phyloP scores from a whole-genome alignment of 2,113 vertebrate genomes.

The Phrynosoma blainvillii region DNA sequence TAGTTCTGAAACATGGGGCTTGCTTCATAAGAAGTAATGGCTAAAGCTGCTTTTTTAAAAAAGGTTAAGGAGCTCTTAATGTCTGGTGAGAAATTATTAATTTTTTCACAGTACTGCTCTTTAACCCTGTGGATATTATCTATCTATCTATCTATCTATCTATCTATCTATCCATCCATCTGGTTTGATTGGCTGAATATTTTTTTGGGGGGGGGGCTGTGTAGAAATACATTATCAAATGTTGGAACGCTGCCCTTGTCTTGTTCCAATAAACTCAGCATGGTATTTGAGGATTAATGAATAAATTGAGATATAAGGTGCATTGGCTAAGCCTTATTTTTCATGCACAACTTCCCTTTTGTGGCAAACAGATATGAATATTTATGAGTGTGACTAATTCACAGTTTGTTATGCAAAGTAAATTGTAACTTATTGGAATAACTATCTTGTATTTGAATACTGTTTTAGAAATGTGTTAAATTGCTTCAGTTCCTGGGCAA shows the following conservation, averaged over 20 bases:
- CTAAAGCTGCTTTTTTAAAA: slow-evolving; percentile 48
- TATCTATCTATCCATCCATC: neutral
- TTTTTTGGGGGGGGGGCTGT: slow-evolving; percentile 24
- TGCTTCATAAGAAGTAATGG: slow-evolving; percentile 10
- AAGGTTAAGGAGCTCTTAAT: slow-evolving; percentile 45
- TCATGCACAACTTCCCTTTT: slow-evolving; percentile 42
- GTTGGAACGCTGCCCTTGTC: slow-evolving; percentile 33
- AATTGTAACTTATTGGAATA: slow-evolving; percentile 44
- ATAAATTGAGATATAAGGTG: neutral
- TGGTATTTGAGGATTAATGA: neutral
- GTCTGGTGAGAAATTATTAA: slow-evolving; percentile 45
- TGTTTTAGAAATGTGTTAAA: slow-evolving; percentile 1
- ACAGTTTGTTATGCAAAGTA: slow-evolving; percentile 51
- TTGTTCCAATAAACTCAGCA: neutral
- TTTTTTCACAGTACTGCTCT: slow-evolving; percentile 31
- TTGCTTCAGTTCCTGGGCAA: neutral
- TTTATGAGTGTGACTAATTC: slow-evolving; percentile 57
- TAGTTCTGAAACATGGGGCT: neutral
- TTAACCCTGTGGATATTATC: slow-evolving; percentile 4
- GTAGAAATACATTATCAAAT: slow-evolving; percentile 34
- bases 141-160: neutral
- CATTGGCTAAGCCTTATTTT: neutral
- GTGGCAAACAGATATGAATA: slow-evolving; percentile 42
- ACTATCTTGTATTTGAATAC: slow-evolving; percentile 11
- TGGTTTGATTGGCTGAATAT: slow-evolving; percentile 59